A percentile compares a stretch with the other conserved stretches of the same genome.
These are phyloP conservation scores for Drosophila nebulosa DNA, from an alignment of 1,140 invertebrate species.

Conservation along the genomic window DNA sequence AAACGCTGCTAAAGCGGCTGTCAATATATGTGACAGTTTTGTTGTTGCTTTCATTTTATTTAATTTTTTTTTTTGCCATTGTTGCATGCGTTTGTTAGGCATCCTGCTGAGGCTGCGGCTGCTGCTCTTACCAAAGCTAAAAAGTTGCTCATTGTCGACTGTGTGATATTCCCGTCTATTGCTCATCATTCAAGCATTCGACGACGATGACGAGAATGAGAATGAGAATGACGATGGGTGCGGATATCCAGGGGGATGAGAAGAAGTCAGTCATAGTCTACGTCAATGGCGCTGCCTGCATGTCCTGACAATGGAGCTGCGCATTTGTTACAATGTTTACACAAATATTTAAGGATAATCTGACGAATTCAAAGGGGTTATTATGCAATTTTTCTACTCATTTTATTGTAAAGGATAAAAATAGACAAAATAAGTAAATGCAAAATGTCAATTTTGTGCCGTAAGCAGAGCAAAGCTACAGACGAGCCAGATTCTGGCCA, in stretches of 20 bases:
- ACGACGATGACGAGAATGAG: constrained; percentile 15
- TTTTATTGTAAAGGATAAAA: constrained; percentile 66
- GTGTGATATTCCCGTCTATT: constrained; percentile 67
- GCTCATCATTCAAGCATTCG: constrained; percentile 75
- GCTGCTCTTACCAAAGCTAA: constrained; percentile 25
- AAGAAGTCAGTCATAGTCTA: constrained; percentile 30
- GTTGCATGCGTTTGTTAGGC: constrained; percentile 50
- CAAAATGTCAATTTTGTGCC: constrained; percentile 76
- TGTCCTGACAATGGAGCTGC: constrained; percentile 66
- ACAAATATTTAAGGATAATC: constrained; percentile 80
- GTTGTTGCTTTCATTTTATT: constrained; percentile 23
- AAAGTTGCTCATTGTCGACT: constrained; percentile 74
- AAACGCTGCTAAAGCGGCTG: constrained; percentile 47
- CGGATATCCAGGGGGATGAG: constrained; percentile 3
- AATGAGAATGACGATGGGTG: not conserved
- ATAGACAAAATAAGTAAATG: constrained; percentile 73
- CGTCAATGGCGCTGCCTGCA: constrained; percentile 35
- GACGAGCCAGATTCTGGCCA: not conserved
- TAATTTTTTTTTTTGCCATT: constrained; percentile 31
- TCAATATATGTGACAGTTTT: constrained; percentile 54
- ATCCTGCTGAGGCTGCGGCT: constrained; percentile 15
- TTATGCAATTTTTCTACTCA: constrained; percentile 79
- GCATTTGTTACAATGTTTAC: constrained; percentile 80
- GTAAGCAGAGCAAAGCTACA: constrained; percentile 45
- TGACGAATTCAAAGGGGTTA: constrained; percentile 80